Base-by-base conservation (phyloP, 2,797 vertebrate species). In the Molossus molossus region DNA sequence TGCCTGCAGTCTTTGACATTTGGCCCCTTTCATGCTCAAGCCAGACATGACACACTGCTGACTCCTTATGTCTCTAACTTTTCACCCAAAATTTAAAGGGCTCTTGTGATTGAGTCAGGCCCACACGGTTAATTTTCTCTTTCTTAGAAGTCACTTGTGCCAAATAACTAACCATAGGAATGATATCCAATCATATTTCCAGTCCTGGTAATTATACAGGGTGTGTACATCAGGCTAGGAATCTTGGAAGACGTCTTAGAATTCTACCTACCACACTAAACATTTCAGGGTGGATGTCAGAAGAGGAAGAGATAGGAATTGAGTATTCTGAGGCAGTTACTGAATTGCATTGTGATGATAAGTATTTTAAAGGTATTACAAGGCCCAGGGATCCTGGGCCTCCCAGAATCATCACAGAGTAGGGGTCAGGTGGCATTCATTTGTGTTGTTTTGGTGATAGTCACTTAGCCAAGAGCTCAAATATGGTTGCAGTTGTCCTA, bases 301-400 rank as follows among this genome's bases (percentile, higher is more conserved):
- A 58, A 86, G 82, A 95, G 40, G 73, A 48, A 86, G 62, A 91
- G 64, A n/a, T 85, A 45, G 65, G 57, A 93, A 27, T 82, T 84
- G 73, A 81, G 14, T 79, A 57, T 91, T 37, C n/a, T 90, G 50
- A 91, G 72, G 50, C 23, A 76, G 37, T 67, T 85, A 89, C 77
- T 94, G 65, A 87, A 85, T 50, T 95, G 48, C 57, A 53, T 95
- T 96, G 21, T 73, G 53, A 90, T 64, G 93, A 37, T 93, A n/a
- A 45, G 40, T 45, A 45, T 45, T 45, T 45, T 45, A 45, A 45
- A 91, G 53, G 50, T 88, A 33, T 84, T 94, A 64, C 40, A 77
- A 95, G 89, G 88, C 64, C 21, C 3, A 65, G 62, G 50, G 18
- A 85, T 96, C 65, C 20, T 70, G 64, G 60, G 20, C 50, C 73